Evolutionary conservation across 1,140 invertebrate species (phyloP).

Genomic region (Drosophila kohkoa): DNA sequence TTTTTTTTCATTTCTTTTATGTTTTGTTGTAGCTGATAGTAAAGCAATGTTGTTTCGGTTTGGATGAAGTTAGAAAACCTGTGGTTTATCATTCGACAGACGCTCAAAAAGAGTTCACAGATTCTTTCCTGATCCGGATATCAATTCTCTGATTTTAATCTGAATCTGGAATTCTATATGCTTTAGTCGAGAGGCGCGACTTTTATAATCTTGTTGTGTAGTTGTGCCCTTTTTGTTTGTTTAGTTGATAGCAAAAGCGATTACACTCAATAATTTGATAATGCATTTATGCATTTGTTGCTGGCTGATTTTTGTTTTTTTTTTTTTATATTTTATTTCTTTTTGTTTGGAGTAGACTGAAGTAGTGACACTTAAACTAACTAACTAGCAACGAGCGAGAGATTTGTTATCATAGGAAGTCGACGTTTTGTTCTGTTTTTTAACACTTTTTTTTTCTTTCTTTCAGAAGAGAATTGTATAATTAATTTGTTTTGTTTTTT

Average conservation of each 20-base stretch:
- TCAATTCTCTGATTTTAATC: not conserved
- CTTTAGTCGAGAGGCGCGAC: conserved; percentile 19
- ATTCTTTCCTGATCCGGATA: conserved; percentile 15
- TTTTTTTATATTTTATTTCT: conserved; percentile 4
- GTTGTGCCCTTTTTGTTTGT: conserved; percentile 16
- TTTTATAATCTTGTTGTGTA: conserved; percentile 1
- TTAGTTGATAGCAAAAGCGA: conserved; percentile 24
- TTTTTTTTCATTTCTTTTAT: conserved; percentile 25
- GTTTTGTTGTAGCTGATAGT: conserved; percentile 38
- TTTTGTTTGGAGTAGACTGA: conserved; percentile 42
- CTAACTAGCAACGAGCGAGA: conserved; percentile 36
- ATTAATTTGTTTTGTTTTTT: conserved; percentile 18
- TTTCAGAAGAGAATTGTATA: conserved; percentile 52
- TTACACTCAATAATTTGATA: conserved; percentile 2
- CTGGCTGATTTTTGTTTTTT: conserved; percentile 20
- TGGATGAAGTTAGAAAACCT: conserved; percentile 32
- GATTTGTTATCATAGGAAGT: conserved; percentile 64
- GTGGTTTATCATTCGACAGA: conserved; percentile 3
- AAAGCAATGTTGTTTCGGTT: conserved; percentile 39
- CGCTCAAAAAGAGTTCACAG: not conserved
- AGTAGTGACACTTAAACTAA: conserved; percentile 30
- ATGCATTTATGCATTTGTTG: conserved; percentile 19
- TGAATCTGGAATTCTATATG: not conserved
- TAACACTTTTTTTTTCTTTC: conserved; percentile 38
- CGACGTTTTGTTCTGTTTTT: conserved; percentile 37